phyloP scores from a whole-genome alignment of 2,113 vertebrate species.

The Cynoglossus semilaevis region DNA sequence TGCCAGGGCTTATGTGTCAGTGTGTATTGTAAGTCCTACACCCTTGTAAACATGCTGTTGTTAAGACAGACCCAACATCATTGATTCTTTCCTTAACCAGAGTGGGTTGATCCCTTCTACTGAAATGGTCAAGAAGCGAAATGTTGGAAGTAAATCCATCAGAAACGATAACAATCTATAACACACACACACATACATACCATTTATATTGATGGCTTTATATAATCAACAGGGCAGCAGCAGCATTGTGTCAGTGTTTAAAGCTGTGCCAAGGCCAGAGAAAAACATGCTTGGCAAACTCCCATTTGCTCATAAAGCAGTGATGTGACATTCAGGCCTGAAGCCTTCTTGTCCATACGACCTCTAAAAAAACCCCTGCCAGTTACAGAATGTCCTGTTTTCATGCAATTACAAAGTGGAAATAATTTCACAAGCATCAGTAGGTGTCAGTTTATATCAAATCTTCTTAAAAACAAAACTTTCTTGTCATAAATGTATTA shows the following conservation, averaged over 20 bases:
- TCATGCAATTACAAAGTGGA: no score
- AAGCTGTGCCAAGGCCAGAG: conserved; percentile 33
- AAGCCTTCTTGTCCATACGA: conserved; percentile 6
- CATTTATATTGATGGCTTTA: conserved; percentile 41
- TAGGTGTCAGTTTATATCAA: no score
- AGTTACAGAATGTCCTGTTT: no score
- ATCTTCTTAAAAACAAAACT: no score
- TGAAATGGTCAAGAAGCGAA: conserved; percentile 43
- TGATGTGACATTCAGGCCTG: conserved; percentile 33
- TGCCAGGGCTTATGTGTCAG: conserved; percentile 2
- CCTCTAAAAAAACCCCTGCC: conserved; percentile 7
- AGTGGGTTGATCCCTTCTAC: conserved; percentile 6
- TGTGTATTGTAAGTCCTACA: conserved; percentile 9
- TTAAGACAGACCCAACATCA: conserved; percentile 33
- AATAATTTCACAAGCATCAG: no score
- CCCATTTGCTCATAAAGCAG: conserved; percentile 45
- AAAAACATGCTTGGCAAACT: conserved; percentile 35
- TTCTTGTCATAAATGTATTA: no score
- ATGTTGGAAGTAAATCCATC: conserved; percentile 40
- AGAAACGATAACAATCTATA: conserved; percentile 8
- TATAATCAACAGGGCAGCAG: conserved; percentile 39
- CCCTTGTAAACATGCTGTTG: conserved; percentile 23
- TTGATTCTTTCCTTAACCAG: conserved; percentile 23
- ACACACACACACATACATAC: conserved; percentile 4
- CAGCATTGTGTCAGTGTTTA: conserved; percentile 32